Evolutionary conservation across 2,113 vertebrate genomes (phyloP), one percentile per base, ranked within the genome.

Genomic region (Esox niger): DNA sequence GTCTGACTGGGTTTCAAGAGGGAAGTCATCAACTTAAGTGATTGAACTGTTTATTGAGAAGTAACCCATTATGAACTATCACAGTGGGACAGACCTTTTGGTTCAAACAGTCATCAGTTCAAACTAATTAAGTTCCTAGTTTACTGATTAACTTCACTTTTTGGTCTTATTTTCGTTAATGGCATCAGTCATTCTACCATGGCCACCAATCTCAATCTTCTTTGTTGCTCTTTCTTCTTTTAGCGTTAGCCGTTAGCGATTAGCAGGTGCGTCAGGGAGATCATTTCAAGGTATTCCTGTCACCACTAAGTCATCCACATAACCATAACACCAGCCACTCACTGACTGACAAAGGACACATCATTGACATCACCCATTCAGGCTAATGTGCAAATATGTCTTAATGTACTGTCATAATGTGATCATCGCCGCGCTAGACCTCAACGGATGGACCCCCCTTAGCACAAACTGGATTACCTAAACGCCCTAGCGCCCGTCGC

Each of bases 381-480:
- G 64, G 79, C 84, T 87, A 89, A 88, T 86, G 88, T 82, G 83
- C 83, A 82, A 88, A 89, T 88, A 86, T 55, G 61, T 88, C 85
- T 88, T 74, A 30, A 81, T 32, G 81, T 86, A 86, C 87, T 86
- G 87, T 85, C 83, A 83, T 43, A 17, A 43, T 43, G 38, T 43
- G 38, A 43, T 43, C 38, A 43, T 69, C 30, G 70, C 67, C 52
- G 65, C 69, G 60, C 74, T 62, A 78, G 81, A 64, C 74, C 82
- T 68, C 58, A 66, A 78, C 55, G 80, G 84, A 88, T 83, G 84
- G 80, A 82, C 73, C 84, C 84, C 69, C 31, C 68, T n/a, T 30
- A 32, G 74, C 79, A 20, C 82, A 82, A 89, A 89, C 86, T 78
- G 73, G 85, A 89, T 89, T 87, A 88, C 75, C 68, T 61, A 29